phyloP scores from a whole-genome alignment of 2,797 vertebrate genomes.

The Spondyliosoma cantharus region DNA sequence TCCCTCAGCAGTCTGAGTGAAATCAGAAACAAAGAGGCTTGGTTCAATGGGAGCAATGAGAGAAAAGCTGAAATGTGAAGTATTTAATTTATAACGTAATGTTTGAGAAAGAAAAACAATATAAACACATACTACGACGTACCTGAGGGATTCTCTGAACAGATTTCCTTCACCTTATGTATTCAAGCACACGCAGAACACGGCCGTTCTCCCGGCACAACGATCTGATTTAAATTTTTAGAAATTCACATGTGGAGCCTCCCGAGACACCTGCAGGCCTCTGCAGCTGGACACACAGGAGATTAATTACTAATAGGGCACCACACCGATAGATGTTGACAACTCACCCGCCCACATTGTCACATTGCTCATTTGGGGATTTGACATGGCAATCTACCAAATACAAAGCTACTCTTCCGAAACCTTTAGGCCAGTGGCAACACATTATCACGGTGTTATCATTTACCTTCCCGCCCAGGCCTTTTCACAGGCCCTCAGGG shows the following conservation, averaged over 20 bases:
- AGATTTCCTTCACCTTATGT: neutral
- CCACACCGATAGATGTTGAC: conserved; percentile 15
- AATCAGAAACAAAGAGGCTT: conserved; percentile 27
- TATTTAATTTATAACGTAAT: neutral
- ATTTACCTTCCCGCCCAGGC: neutral
- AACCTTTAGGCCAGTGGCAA: neutral
- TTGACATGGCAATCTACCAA: conserved; percentile 25
- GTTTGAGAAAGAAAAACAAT: neutral
- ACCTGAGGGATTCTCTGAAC: neutral
- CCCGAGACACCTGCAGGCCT: neutral
- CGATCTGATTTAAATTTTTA: neutral
- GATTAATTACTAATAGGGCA: conserved; percentile 13
- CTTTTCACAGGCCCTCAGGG: neutral
- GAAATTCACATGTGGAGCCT: neutral
- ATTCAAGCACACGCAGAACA: neutral
- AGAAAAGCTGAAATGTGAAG: neutral
- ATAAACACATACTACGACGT: rapidly evolving
- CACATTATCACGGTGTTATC: neutral
- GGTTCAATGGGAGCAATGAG: neutral
- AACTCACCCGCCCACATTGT: conserved; percentile 18
- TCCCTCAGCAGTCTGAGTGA: conserved; percentile 30
- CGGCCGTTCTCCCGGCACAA: neutral
- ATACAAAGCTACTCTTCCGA: conserved; percentile 2
- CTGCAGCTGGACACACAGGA: conserved; percentile 17
- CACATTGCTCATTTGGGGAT: conserved; percentile 29